A percentile compares a stretch with the other conserved stretches of the same genome.
Evolutionary conservation across 2,888 invertebrate species (phyloP).

Genomic region (Papilio protenor): DNA sequence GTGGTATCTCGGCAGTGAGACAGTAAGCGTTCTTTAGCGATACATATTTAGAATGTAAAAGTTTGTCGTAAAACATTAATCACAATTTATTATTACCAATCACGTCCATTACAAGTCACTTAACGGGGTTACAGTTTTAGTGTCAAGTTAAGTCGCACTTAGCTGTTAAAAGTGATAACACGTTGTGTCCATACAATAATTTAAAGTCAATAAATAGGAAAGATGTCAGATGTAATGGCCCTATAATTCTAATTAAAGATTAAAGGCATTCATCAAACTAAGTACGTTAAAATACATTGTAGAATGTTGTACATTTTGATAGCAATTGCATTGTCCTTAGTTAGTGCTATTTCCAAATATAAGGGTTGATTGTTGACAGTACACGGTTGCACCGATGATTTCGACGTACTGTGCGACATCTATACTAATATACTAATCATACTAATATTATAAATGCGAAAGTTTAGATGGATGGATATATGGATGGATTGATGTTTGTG

Average conservation of each 20-base stretch:
- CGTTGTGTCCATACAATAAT: neutral
- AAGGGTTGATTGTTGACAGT: no score
- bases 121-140: slow-evolving; percentile 17
- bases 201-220: neutral
- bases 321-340: neutral
- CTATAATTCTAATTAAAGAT: neutral
- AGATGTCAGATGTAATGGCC: neutral
- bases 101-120: slow-evolving; percentile 21
- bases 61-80: slow-evolving; percentile 10
- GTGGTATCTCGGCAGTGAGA: no score
- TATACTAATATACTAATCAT: no score
- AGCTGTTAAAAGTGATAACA: slow-evolving; percentile 16
- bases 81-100: slow-evolving; percentile 17
- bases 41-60: neutral
- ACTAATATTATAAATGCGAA: no score
- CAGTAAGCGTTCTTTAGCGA: neutral
- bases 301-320: neutral
- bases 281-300: neutral
- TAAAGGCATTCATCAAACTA: neutral
- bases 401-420: no score
- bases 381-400: no score
- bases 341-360: no score
- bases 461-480: no score
- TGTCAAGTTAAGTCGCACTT: slow-evolving; percentile 18
- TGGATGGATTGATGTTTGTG: no score